Evolutionary conservation across 2,113 vertebrate species (phyloP), one percentile per base, ranked within the genome.

Genomic region (Hyla sarda): DNA sequence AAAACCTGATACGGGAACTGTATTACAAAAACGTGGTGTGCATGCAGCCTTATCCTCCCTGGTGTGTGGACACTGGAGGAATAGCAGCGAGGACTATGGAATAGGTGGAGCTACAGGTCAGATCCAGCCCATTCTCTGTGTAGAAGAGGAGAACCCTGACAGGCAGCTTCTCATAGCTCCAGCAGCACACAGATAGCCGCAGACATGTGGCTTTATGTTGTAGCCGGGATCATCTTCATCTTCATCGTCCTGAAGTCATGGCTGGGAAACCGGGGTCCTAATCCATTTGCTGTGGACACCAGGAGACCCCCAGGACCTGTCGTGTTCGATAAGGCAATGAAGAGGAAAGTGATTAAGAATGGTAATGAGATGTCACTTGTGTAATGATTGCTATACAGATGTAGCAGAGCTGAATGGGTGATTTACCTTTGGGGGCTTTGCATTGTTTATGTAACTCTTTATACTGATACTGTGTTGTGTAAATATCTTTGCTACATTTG

Each of bases 331-430:
- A 92, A 89, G 71, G 96, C 96, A 41, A 92, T 90, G 88, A 96
- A 96, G 74, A 97, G 95, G 14, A 94, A 93, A 83, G 94, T 98
- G 16, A 88, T 99, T 47, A 97, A 96, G 88, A 95, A 96, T 94
- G 96, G 97, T 97, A 89, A 32, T 9, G 1, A 0, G 0, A 1
- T 23, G 34, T 67, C 23, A 45, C 19, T 9, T 34, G 65, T 69
- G 65, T 69, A 41, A 10, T 41, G 34, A 23, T 41, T 37, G 30
- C 62, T 7, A 67, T 65, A 41, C 41, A 41, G 41, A 41, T 41
- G 41, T 41, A 41, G 41, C 41, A 41, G 41, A 41, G 41, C 41
- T 41, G 41, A 41, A 41, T 8, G 3, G 41, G 3, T 41, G 41
- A 3, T 41, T 41, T 41, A 41, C 3, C 3, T 8, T 41, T 41